These are phyloP conservation scores for Prosopocoilus inquinatus DNA, from an alignment of 2,888 invertebrate genomes.

Conservation along the genomic window DNA sequence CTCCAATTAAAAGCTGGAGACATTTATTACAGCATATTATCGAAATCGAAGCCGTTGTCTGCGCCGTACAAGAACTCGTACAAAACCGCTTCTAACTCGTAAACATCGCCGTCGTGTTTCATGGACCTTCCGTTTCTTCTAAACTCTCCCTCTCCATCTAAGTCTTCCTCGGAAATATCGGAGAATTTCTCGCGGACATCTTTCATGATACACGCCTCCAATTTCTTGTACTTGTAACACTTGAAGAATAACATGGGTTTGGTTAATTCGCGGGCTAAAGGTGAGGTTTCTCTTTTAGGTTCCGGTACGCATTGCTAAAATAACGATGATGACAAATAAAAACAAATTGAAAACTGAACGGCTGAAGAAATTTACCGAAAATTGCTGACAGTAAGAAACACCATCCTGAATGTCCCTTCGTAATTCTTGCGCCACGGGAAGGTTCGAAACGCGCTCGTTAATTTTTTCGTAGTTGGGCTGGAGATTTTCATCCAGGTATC, in stretches of 20 bases:
- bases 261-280: constrained; percentile 63
- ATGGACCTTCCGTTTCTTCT: constrained; percentile 56
- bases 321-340: constrained; percentile 27
- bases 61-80: constrained; percentile 64
- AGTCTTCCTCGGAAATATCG: constrained; percentile 56
- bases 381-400: constrained; percentile 66
- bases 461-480: constrained; percentile 67
- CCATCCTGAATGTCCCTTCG: constrained; percentile 67
- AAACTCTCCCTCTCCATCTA: constrained; percentile 51
- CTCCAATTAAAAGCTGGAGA: too few relatives aligned
- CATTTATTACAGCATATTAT: constrained; percentile 43
- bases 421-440: constrained; percentile 62
- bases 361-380: constrained; percentile 55
- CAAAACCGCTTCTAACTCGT: constrained; percentile 59
- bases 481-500: constrained; percentile 64
- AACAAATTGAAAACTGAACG: too few relatives aligned
- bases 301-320: constrained; percentile 70
- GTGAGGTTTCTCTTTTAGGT: constrained; percentile 61
- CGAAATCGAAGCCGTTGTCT: constrained; percentile 57
- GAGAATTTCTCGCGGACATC: constrained; percentile 65
- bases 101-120: constrained; percentile 53
- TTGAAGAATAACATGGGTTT: constrained; percentile 72
- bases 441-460: constrained; percentile 58
- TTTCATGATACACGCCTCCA: constrained; percentile 71
- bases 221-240: constrained; percentile 71